Percentiles rank a stretch among this genome's conserved stretches.
These are phyloP conservation scores for Paedocypris sp. DNA, from an alignment of 2,113 vertebrate species.

Conservation along the genomic window DNA sequence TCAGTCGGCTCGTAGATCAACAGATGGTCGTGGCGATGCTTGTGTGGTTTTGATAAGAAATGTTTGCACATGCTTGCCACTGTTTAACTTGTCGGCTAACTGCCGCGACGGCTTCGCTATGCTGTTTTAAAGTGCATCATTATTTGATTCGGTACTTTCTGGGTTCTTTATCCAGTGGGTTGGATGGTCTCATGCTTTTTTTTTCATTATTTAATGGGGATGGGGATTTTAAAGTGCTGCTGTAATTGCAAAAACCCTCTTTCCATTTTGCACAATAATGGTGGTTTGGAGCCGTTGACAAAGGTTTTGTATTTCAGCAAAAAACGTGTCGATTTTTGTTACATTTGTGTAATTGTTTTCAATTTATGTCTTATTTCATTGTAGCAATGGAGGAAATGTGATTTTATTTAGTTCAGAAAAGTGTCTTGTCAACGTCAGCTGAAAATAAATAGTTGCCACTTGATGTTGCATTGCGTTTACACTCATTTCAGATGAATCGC, in stretches of 20 bases:
- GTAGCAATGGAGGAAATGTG: not conserved
- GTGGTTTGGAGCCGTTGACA: not conserved
- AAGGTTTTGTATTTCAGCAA: too few relatives aligned
- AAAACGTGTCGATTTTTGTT: too few relatives aligned
- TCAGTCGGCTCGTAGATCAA: constrained; percentile 3
- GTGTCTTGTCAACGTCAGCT: too few relatives aligned
- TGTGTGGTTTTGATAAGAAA: constrained; percentile 14
- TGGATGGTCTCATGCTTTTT: not conserved
- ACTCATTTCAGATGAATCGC: too few relatives aligned
- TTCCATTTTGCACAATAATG: not conserved
- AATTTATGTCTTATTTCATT: not conserved
- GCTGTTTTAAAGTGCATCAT: constrained; percentile 1
- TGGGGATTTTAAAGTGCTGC: not conserved
- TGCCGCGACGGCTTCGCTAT: not conserved
- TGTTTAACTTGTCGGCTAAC: not conserved
- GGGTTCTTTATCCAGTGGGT: not conserved
- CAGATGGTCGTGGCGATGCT: constrained; percentile 1
- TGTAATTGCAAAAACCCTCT: not conserved
- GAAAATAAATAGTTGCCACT: too few relatives aligned
- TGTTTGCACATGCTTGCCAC: constrained; percentile 17
- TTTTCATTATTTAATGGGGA: not conserved
- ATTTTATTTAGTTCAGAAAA: too few relatives aligned
- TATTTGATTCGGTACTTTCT: not conserved
- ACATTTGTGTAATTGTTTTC: too few relatives aligned
- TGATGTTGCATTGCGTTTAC: too few relatives aligned